Base-by-base conservation (phyloP, 2,797 vertebrate genomes). In the Sebastes cheni region DNA sequence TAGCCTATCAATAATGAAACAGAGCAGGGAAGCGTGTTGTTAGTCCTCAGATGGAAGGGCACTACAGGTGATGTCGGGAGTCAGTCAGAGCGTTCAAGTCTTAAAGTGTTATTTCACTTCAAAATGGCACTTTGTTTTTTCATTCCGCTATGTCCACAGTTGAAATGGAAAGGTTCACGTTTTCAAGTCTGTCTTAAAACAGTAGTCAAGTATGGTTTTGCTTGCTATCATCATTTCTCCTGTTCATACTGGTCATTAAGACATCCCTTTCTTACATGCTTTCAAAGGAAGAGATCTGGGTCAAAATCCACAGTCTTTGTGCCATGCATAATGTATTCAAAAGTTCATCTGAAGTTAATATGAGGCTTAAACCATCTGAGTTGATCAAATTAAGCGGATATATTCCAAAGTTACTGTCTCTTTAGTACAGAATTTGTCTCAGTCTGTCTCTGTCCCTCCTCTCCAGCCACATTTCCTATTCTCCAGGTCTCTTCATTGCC, bases 1-100 rank as follows among this genome's bases (percentile, higher is more conserved):
- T 62, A 64, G 77, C 54, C 85, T 74, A 90, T 94, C 91, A 93
- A 93, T 94, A 93, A 93, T 94, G 89, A 90, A 92, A 82, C 62
- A 65, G 88, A 90, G 66, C 79, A 70, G 70, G 84, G 84, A 81
- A 73, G 84, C 81, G 74, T 75, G 87, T 85, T 89, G 84, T 68
- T 75, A 66, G 81, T 36, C 46, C 32, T 86, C 66, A 55, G 77
- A 32, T 74, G 77, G 80, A 67, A 71, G 39, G 3, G 52, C 56
- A 36, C 42, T 0, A 14, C 73, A 75, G 64, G 77, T 72, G 73
- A 69, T 61, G 50, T 14, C 2, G 55, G 18, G 22, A 39, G 61
- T 67, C 71, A 67, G 74, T 73, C 77, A 22, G 46, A 67, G 42
- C 39, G 22, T 29, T 68, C 23, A 22, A 18, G 50, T 71, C 75